Conservation (phyloP, 1,140 invertebrate genomes). For the Trichonephila inaurata region DNA sequence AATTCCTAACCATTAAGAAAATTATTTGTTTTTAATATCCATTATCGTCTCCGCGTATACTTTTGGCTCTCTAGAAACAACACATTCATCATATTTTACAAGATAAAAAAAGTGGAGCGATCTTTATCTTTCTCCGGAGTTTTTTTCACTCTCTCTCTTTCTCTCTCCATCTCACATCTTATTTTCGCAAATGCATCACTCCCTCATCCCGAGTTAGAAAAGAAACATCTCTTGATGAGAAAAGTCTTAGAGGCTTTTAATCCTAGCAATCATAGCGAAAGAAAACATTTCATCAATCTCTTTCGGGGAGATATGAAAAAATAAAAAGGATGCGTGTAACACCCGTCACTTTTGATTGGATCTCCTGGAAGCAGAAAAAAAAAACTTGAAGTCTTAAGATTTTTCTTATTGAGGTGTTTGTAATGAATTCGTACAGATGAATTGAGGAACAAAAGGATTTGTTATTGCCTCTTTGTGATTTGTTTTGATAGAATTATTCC, state of each 20-base stretch:
- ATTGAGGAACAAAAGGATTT: not conserved
- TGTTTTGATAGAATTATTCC: not conserved
- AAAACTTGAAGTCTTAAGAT: not conserved
- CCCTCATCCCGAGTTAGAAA: not conserved
- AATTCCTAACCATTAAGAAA: too few species aligned
- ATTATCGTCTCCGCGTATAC: not conserved
- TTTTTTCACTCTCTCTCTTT: not conserved
- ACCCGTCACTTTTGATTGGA: not conserved
- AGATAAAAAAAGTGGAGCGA: not conserved
- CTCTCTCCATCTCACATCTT: not conserved
- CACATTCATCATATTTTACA: not conserved
- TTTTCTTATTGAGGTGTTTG: not conserved
- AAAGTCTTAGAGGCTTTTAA: slow-evolving; percentile 43
- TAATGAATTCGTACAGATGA: slow-evolving; percentile 22
- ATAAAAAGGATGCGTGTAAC: not conserved
- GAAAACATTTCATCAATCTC: slow-evolving; percentile 60
- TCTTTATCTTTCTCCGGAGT: not conserved
- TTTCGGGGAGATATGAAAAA: not conserved
- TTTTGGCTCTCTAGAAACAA: not conserved
- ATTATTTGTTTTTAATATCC: not conserved
- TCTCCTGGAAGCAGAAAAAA: not conserved
- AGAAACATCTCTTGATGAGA: slow-evolving; percentile 36
- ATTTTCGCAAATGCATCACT: not conserved
- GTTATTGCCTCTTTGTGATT: not conserved
- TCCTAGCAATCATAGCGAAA: slow-evolving; percentile 51